Percentiles rank a stretch among this genome's conserved stretches.
Conservation (phyloP, 2,888 invertebrate species). For the Spisula subtruncata region DNA sequence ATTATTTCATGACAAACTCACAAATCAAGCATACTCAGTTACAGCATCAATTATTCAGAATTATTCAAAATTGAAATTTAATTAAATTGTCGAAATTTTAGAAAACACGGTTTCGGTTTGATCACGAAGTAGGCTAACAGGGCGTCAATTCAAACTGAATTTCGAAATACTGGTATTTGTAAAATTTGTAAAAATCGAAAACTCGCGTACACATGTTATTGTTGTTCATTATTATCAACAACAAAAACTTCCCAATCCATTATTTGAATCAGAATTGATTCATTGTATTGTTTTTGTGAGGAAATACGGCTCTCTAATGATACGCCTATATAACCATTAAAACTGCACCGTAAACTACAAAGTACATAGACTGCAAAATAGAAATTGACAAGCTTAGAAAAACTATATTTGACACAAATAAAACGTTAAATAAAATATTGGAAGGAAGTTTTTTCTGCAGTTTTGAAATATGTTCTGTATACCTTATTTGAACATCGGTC, state of each 20-base stretch:
- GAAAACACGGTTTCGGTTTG: background rate
- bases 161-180: background rate
- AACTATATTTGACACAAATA: background rate
- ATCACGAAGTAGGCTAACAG: too few relatives aligned
- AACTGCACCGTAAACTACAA: background rate
- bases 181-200: background rate
- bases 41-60: background rate
- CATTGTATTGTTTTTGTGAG: slow-evolving; percentile 7
- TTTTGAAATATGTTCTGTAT: too few relatives aligned
- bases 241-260: background rate
- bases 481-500: too few relatives aligned
- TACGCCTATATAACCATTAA: background rate
- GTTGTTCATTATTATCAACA: background rate
- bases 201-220: background rate
- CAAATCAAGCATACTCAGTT: too few relatives aligned
- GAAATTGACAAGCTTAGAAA: background rate
- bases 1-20: too few relatives aligned
- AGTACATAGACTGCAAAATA: background rate
- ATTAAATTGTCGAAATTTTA: background rate
- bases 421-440: background rate
- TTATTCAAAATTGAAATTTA: background rate
- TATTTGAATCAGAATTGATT: slow-evolving; percentile 17
- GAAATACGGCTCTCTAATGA: background rate
- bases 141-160: background rate
- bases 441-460: too few relatives aligned